A percentile compares a stretch with the other conserved stretches of the same genome.
phyloP scores from a whole-genome alignment of 2,113 vertebrate genomes.

The Oriolus oriolus region DNA sequence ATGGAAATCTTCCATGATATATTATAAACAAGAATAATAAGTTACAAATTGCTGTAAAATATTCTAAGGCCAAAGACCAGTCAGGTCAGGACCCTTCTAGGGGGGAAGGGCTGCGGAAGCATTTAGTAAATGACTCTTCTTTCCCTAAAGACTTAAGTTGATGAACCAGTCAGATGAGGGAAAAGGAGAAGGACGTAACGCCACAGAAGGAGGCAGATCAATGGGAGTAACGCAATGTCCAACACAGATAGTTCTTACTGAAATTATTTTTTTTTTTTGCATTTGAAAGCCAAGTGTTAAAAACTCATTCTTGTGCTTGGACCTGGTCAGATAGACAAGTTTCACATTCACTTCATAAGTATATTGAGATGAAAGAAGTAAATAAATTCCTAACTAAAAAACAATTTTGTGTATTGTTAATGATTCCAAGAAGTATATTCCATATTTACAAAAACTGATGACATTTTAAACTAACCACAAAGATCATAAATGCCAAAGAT shows the following conservation, averaged over 20 bases:
- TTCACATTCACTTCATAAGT: background rate
- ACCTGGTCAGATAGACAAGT: background rate
- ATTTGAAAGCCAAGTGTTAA: background rate
- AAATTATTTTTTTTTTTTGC: background rate
- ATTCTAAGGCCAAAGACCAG: background rate
- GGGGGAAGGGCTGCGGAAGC: background rate
- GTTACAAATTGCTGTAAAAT: background rate
- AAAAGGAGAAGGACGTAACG: background rate
- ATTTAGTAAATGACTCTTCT: background rate
- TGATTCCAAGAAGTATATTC: background rate
- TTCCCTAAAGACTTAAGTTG: background rate
- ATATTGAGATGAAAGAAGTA: background rate
- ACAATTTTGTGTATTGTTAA: background rate
- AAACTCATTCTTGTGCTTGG: background rate
- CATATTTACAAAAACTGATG: background rate
- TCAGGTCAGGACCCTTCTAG: background rate
- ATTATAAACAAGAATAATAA: background rate
- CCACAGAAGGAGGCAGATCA: background rate
- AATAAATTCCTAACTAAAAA: background rate
- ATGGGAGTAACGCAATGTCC: background rate
- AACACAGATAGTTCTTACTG: background rate
- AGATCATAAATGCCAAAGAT: background rate
- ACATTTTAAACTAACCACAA: background rate
- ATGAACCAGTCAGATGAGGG: background rate
- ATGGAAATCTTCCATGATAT: background rate